phyloP scores from a whole-genome alignment of 2,888 invertebrate species.

The Trachelus tabidus region DNA sequence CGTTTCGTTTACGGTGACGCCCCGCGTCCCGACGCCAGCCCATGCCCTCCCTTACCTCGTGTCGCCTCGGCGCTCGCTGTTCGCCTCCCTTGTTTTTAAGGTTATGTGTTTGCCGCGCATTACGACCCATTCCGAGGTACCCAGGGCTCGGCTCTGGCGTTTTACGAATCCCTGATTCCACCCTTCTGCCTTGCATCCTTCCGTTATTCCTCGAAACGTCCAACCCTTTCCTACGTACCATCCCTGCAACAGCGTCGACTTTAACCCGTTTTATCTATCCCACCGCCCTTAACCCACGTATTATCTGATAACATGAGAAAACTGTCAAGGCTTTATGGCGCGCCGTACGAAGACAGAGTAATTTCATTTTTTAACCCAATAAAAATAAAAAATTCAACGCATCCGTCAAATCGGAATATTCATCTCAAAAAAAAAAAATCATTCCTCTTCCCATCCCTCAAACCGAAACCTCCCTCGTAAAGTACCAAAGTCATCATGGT shows the following conservation, averaged over 20 bases:
- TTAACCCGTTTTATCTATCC: not conserved
- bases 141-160: constrained; percentile 41
- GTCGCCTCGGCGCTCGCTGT: constrained; percentile 25
- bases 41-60: constrained; percentile 25
- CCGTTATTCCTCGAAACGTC: not conserved
- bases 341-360: not conserved
- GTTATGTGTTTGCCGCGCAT: constrained; percentile 58
- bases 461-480: not conserved
- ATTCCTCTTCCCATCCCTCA: too few species aligned
- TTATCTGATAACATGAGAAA: not conserved
- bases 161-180: constrained; percentile 57
- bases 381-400: not conserved
- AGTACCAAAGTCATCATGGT: not conserved
- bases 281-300: not conserved
- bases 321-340: not conserved
- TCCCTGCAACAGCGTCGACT: not conserved
- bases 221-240: not conserved
- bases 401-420: not conserved
- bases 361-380: not conserved
- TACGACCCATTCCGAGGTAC: constrained; percentile 55
- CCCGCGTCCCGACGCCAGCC: constrained; percentile 23
- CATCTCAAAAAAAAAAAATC: not conserved
- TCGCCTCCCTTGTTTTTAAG: constrained; percentile 57
- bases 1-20: constrained; percentile 62
- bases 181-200: constrained; percentile 7